Percentiles rank a stretch among this genome's conserved stretches.
Conservation (phyloP, 1,140 invertebrate genomes). For the Portunus trituberculatus region DNA sequence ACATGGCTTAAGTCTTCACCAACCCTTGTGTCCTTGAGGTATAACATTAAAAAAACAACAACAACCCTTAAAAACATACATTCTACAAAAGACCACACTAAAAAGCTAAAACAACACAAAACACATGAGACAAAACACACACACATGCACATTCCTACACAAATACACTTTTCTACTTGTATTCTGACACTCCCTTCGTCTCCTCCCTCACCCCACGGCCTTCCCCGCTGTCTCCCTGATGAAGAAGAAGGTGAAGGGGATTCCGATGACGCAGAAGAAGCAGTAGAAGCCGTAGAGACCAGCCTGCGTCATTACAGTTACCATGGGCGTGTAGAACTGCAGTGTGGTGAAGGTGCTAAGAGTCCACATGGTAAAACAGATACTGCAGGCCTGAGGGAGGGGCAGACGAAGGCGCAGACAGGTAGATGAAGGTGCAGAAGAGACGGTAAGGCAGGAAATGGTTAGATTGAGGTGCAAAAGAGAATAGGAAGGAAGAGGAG, state of each 20-base stretch:
- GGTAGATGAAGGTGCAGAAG: background rate
- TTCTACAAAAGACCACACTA: background rate
- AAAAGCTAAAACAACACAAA: background rate
- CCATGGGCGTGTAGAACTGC: constrained; percentile 60
- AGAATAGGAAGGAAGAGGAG: background rate
- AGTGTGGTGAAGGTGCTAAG: background rate
- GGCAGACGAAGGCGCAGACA: background rate
- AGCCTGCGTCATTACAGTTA: background rate
- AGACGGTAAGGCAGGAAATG: background rate
- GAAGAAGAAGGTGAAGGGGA: constrained; percentile 14
- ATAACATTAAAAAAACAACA: background rate
- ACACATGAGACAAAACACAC: background rate
- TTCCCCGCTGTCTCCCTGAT: background rate
- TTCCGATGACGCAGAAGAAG: constrained; percentile 31
- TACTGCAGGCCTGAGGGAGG: constrained; percentile 16
- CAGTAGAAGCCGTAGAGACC: constrained; percentile 56
- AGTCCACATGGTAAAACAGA: constrained; percentile 29
- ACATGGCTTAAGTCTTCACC: background rate
- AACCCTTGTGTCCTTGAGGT: background rate
- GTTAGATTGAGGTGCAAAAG: background rate
- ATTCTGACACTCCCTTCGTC: background rate
- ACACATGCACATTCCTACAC: background rate
- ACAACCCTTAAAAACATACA: background rate
- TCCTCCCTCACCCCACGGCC: background rate
- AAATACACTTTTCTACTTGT: background rate